Evolutionary conservation across 2,797 vertebrate genomes (phyloP), one percentile per base, ranked within the genome.

Genomic region (Merluccius polli): DNA sequence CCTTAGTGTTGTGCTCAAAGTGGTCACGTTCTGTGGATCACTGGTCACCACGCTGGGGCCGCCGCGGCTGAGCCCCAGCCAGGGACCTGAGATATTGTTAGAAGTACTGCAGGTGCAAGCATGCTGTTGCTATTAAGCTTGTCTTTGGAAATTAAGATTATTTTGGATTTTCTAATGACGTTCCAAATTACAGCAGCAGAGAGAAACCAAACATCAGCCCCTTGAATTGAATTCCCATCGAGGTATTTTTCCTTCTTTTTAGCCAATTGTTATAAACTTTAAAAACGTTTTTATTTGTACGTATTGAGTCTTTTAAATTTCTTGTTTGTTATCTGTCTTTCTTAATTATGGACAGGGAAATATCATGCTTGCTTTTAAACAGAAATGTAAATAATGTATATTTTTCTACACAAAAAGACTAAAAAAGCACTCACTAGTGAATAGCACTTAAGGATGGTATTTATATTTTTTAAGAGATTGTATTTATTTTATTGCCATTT

Each of bases 401-500:
- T 95, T 95, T 95, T 95, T 95, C 90, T 95, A 94, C 91, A 92
- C 78, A 89, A 90, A 65, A 92, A 89, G 88, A 91, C 87, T 78
- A 89, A 90, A 92, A 89, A 94, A 94, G 93, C 94, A 94, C 94
- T 95, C 94, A 93, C 92, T 93, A 92, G 93, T 93, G 91, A 93
- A 94, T 94, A 93, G 94, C 94, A 95, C 94, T 95, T 94, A 94
- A 93, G 90, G 91, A 94, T 93, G 90, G 93, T 94, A 94, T 95
- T 95, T 95, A 94, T 95, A 94, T 95, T 94, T 95, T 65, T 94
- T 94, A 82, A 92, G 85, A 88, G 93, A 92, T 92, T 89, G 83
- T 95, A 95, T 95, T 95, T 95, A 95, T 95, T 95, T 95, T 94
- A 89, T 90, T 93, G 93, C 90, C 92, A 93, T 93, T 94, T 94